A percentile compares a stretch with the other conserved stretches of the same genome.
phyloP scores from a whole-genome alignment of 30 jellyfish, hydroid and myxozoan species.

The Pseudorhiza aurosa region DNA sequence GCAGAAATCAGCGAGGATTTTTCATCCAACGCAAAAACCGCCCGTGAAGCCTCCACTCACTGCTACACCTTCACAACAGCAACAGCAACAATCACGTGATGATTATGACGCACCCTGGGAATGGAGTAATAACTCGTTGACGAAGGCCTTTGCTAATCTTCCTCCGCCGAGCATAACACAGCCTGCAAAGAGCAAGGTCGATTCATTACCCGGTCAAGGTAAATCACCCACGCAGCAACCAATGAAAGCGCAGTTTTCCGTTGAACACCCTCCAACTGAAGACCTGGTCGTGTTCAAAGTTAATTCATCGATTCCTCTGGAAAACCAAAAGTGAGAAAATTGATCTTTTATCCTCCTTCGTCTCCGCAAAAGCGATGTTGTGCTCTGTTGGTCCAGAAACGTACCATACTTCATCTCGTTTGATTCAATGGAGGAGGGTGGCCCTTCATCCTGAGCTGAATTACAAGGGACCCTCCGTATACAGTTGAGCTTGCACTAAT shows the following conservation, averaged over 20 bases:
- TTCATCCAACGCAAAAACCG: conserved; percentile 43
- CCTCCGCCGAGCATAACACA: conserved; percentile 62
- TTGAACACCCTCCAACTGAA: conserved; percentile 21
- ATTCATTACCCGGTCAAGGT: conserved; percentile 21
- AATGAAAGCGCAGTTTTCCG: conserved; percentile 29
- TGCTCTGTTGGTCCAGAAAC: no score
- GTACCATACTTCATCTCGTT: no score
- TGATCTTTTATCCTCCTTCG: no score
- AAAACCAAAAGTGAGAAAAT: conserved; percentile 93
- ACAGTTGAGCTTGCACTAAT: no score
- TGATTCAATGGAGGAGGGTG: no score
- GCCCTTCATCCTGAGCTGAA: no score
- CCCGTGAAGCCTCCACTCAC: conserved; percentile 13
- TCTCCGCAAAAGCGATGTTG: no score
- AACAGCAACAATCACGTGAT: conserved; percentile 44
- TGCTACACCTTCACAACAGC: conserved; percentile 28
- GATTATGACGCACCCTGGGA: conserved; percentile 98
- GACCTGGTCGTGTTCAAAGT: conserved; percentile 44
- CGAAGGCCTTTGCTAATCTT: conserved; percentile 51
- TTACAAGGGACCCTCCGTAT: no score
- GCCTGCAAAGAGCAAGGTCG: conserved; percentile 43
- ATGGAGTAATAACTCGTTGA: conserved; percentile 65
- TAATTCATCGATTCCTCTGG: conserved; percentile 90
- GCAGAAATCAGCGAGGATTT: conserved; percentile 8
- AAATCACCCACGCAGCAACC: conserved; percentile 10